Percentiles rank a stretch among this genome's conserved stretches.
Conservation (phyloP, 37 sponge, comb jelly and placozoan species). For the Ianthella basta region DNA sequence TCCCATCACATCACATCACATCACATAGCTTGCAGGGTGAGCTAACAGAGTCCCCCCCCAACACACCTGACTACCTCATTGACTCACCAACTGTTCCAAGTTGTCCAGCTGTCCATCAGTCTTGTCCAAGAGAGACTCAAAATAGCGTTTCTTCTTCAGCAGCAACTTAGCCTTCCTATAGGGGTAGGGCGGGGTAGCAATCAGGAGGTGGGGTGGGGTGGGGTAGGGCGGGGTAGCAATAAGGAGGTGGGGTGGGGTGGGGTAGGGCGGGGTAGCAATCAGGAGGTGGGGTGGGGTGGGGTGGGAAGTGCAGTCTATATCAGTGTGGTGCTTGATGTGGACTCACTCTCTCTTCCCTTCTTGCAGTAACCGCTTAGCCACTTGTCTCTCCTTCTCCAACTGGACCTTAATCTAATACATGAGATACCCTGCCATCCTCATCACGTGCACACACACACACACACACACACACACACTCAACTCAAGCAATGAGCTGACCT, state of each 20-base stretch:
- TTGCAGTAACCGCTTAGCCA: constrained; percentile 83
- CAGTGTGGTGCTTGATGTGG: too few relatives aligned
- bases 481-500: constrained; percentile 43
- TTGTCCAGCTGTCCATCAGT: constrained; percentile 95
- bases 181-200: too few relatives aligned
- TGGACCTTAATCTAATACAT: constrained; percentile 61
- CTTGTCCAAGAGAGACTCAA: constrained; percentile 88
- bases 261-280: background rate
- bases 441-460: background rate
- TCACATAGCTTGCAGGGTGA: too few relatives aligned
- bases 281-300: background rate
- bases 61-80: too few relatives aligned
- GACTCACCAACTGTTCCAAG: constrained; percentile 85
- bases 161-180: constrained; percentile 89
- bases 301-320: background rate
- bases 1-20: background rate
- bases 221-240: background rate
- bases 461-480: background rate
- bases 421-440: background rate
- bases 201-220: background rate
- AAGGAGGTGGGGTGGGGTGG: background rate
- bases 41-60: background rate
- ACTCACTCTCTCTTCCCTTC: constrained; percentile 97
- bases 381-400: constrained; percentile 84
- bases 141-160: constrained; percentile 95